Percentiles rank a stretch among this genome's conserved stretches.
These are phyloP conservation scores for Chaetodon trifasciatus DNA, from an alignment of 2,797 vertebrate species.

Conservation along the genomic window DNA sequence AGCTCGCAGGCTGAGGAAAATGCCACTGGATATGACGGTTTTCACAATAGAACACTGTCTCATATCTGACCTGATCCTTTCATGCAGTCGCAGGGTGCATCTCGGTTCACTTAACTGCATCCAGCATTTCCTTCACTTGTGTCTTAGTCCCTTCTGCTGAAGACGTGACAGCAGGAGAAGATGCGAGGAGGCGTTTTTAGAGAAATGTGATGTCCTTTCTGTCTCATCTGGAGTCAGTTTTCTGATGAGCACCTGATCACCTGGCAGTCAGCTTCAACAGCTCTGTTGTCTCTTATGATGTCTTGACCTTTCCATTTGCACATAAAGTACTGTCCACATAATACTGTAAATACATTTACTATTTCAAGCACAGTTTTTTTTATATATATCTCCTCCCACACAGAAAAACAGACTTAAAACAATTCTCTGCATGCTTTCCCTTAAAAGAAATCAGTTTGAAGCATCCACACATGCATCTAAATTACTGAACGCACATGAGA, in stretches of 20 bases:
- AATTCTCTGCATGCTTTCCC: background rate
- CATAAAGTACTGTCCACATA: background rate
- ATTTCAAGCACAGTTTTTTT: background rate
- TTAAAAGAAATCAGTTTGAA: background rate
- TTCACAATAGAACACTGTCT: constrained; percentile 29
- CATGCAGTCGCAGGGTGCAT: background rate
- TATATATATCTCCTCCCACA: constrained; percentile 8
- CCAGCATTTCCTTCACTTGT: background rate
- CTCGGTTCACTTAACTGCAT: constrained; percentile 9
- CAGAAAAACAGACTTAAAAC: constrained; percentile 3
- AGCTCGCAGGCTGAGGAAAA: constrained; percentile 20
- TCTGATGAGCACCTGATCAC: constrained; percentile 1
- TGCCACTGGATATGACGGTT: constrained; percentile 21
- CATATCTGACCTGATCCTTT: background rate
- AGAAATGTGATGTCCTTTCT: background rate
- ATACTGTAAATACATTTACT: background rate
- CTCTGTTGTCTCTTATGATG: background rate
- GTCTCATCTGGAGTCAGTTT: background rate
- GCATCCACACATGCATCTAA: background rate
- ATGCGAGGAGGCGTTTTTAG: background rate
- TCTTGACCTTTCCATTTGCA: background rate
- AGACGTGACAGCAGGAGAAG: background rate
- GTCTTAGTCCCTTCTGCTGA: background rate
- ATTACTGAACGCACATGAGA: background rate
- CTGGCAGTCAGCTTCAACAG: background rate